phyloP scores from a whole-genome alignment of 1,140 invertebrate species.

The Zaprionus capensis region DNA sequence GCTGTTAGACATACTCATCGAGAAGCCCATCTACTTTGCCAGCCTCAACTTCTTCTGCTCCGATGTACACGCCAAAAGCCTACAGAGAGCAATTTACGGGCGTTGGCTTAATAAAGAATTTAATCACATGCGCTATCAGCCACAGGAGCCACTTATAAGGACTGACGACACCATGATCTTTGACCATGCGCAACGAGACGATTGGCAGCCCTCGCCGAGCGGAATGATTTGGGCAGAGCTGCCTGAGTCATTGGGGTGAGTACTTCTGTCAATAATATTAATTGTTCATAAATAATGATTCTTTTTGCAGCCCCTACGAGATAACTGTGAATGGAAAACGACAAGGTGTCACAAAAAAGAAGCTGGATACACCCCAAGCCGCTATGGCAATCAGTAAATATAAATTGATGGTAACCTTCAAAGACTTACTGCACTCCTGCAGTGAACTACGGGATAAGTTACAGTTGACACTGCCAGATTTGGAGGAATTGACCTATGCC shows the following conservation, averaged over 20 bases:
- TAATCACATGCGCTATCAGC: conserved; percentile 68
- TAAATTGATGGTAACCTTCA: conserved; percentile 87
- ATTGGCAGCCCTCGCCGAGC: conserved; percentile 86
- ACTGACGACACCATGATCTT: conserved; percentile 84
- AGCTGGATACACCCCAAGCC: conserved; percentile 85
- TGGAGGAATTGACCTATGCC: conserved; percentile 84
- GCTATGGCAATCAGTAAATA: conserved; percentile 88
- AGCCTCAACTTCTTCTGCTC: conserved; percentile 90
- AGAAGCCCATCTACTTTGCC: conserved; percentile 88
- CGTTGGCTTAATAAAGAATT: conserved; percentile 83
- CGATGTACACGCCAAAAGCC: conserved; percentile 87
- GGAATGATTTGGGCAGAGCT: conserved; percentile 87
- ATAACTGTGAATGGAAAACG: conserved; percentile 91
- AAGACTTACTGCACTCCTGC: conserved; percentile 84
- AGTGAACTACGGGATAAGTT: conserved; percentile 66
- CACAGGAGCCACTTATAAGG: conserved; percentile 69
- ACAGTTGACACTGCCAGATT: conserved; percentile 40
- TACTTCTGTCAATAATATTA: neutral
- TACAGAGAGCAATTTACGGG: conserved; percentile 88
- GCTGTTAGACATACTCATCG: conserved; percentile 89
- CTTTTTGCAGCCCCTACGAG: conserved; percentile 87
- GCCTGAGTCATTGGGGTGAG: conserved; percentile 80
- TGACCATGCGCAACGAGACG: conserved; percentile 82
- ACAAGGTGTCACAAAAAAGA: conserved; percentile 92
- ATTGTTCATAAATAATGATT: conserved; percentile 11